phyloP scores from a whole-genome alignment of 37 sponge, comb jelly and placozoan species.

The Axinella damicornis region DNA sequence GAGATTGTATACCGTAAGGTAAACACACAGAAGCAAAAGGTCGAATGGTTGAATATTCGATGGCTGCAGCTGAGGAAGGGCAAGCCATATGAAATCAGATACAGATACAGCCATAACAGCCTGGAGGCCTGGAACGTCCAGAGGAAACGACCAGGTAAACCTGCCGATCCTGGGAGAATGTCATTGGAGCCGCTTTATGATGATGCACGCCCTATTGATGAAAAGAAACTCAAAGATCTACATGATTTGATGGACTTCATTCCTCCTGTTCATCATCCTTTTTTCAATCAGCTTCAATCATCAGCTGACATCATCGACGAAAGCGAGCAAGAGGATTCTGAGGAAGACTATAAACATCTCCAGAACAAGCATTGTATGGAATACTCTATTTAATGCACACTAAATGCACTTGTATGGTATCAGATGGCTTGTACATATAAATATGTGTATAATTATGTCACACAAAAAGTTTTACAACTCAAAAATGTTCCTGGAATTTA shows the following conservation, averaged over 20 bases:
- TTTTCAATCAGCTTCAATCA: constrained; percentile 3
- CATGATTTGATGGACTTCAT: constrained; percentile 8
- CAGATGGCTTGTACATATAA: no score
- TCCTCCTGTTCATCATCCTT: constrained; percentile 26
- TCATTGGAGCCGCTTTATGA: background rate
- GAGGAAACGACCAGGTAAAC: background rate
- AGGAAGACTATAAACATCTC: background rate
- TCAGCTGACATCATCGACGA: background rate
- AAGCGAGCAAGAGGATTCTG: background rate
- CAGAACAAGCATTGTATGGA: no score
- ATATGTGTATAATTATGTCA: background rate
- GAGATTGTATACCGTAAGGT: no score
- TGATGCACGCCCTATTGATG: background rate
- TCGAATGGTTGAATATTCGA: constrained; percentile 21
- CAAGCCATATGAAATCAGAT: constrained; percentile 3
- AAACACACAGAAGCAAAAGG: constrained; percentile 26
- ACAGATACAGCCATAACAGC: constrained; percentile 15
- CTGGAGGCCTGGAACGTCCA: constrained; percentile 31
- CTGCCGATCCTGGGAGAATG: background rate
- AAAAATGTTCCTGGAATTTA: background rate
- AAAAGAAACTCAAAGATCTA: constrained; percentile 23
- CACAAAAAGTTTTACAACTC: background rate
- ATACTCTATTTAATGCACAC: background rate
- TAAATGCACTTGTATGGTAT: background rate
- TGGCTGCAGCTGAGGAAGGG: constrained; percentile 5